Base-by-base conservation (phyloP, 2,797 vertebrate species). In the Furcifer pardalis region DNA sequence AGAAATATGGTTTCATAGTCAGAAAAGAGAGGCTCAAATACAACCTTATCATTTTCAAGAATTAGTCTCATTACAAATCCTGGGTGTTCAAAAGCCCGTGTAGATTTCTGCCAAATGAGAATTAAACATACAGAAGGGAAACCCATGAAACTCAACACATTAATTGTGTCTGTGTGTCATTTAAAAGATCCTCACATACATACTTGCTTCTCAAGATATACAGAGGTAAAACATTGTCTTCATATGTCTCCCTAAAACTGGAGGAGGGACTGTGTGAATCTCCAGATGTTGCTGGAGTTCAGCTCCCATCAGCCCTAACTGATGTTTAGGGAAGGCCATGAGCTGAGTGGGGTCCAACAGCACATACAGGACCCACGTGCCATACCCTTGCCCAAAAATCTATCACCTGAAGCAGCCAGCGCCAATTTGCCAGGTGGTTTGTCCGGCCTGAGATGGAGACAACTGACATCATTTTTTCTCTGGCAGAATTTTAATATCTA, bases 41-140 rank as follows among this genome's bases (percentile, higher is more conserved):
- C 95, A 92, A 98, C 96, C 73, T 89, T 7, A 1, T 89, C 92
- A n/a, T 96, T 92, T 8, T 95, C 95, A 91, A 99, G 95, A 78
- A 97, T 89, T 86, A 97, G 92, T 77, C 95, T 95, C 90, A 98
- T 89, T 86, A 98, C 95, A 83, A 98, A 97, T 77, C 97, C 96
- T 8, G 97, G 94, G 82, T 97, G 96, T 81, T 97, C 94, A 71
- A 91, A 96, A 82, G 93, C 94, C 90, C 92, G 94, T 71, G 95
- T 86, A 69, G 97, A 97, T 81, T 82, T 91, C 97, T 97, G 89
- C 7, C 75, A 79, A 68, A 75, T n/a, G 9, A 71, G 25, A 65
- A 60, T 46, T 27, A 87, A 85, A 1, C 17, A 42, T 1, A 75
- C 17, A 84, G 23, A 63, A 77, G 2, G 59, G 66, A 56, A 42